Base-by-base conservation (phyloP, 2,797 vertebrate species). In the Okamejei kenojei region DNA sequence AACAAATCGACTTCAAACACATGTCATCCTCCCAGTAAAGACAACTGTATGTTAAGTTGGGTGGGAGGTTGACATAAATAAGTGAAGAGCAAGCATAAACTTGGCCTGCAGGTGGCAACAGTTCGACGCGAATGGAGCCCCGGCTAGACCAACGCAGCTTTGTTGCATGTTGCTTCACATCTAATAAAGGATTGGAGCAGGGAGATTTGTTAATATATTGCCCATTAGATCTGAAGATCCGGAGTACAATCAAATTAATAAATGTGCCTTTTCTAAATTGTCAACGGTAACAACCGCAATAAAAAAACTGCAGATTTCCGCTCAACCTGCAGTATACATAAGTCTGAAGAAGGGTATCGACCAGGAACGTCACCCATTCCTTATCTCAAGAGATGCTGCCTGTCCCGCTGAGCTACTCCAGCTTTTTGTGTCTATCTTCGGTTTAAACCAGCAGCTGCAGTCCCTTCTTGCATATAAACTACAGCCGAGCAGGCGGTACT, bases 41-140 rank as follows among this genome's bases (percentile, higher is more conserved):
- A 3, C 38, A 38, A 90, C 68, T 32, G 35, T 35, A 21, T 32
- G 32, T 21, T 88, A 92, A 76, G 45, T 73, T 74, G 23, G 71
- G 45, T 32, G 32, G 26, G 21, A 26, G 68, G 68, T 13, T 32
- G 19, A 7, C 11, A 29, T 58, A 29, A 26, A 76, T 71, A 45
- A 10, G 71, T 23, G 23, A 73, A 45, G 45, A 38, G 45, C 90
- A 76, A 76, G 45, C 54, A 74, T 73, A 92, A 92, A 74, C 4
- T 1, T 74, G 94, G 95, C 96, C 96, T 96, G 96, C 95, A 97
- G 97, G 96, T 96, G 97, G 97, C 97, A 97, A 95, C 97, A 96
- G 95, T 96, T 96, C 95, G 95, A 96, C 96, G 95, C 94, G 93
- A 95, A 96, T 97, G 93, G 94, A 94, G 93, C 95, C 45, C 97